phyloP scores from a whole-genome alignment of 2,797 vertebrate genomes.

The Meriones psammophilus region DNA sequence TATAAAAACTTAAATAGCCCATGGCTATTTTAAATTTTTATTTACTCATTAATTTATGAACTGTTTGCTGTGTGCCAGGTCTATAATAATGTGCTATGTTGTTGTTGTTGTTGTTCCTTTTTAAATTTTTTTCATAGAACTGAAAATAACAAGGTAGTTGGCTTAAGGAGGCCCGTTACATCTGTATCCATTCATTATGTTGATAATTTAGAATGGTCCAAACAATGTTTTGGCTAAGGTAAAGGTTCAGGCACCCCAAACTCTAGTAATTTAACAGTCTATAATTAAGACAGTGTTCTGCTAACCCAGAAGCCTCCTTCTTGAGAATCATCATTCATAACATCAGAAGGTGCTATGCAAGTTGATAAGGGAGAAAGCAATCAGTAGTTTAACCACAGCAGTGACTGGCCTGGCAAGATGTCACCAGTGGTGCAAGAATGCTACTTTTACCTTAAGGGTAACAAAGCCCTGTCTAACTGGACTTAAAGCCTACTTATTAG shows the following conservation, averaged over 20 bases:
- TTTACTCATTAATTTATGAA: constrained; percentile 25
- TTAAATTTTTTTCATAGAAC: neutral
- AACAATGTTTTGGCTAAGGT: neutral
- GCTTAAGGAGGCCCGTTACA: neutral
- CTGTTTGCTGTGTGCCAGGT: neutral
- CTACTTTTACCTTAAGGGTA: neutral
- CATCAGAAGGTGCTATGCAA: too few relatives aligned
- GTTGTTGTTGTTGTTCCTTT: neutral
- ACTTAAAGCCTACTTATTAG: neutral
- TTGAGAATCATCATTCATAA: neutral
- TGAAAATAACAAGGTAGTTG: neutral
- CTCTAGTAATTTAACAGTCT: neutral
- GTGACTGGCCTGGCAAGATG: neutral
- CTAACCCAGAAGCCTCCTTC: neutral
- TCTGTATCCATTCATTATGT: neutral
- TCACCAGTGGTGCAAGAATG: neutral
- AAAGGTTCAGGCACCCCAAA: neutral
- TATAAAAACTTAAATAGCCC: constrained; percentile 33
- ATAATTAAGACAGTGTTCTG: neutral
- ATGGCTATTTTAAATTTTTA: neutral
- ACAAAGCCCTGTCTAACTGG: too few relatives aligned
- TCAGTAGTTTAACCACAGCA: neutral
- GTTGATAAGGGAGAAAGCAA: neutral
- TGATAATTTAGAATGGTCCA: neutral
- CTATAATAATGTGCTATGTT: neutral